A percentile compares a stretch with the other conserved stretches of the same genome.
Conservation (phyloP, 2,888 invertebrate genomes). For the Melanostoma mellinum region DNA sequence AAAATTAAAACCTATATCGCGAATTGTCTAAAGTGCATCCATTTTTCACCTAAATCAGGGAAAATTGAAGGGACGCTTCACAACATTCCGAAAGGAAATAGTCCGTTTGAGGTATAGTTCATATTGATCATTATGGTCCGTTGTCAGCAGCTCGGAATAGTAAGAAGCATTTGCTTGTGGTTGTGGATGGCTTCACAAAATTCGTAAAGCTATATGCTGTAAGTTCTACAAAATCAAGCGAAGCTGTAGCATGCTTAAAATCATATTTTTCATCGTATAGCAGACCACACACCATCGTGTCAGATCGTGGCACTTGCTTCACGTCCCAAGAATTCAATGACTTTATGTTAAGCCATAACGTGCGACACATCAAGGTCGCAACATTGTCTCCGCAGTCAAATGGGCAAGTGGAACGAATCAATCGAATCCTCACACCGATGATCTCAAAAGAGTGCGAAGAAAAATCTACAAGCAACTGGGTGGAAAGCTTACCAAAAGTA, state of each 20-base stretch:
- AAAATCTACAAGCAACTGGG: constrained; percentile 21
- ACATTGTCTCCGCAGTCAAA: constrained; percentile 40
- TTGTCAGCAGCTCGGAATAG: not conserved
- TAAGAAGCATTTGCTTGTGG: constrained; percentile 10
- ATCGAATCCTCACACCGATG: constrained; percentile 36
- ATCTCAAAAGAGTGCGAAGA: constrained; percentile 29
- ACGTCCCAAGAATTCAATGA: constrained; percentile 11
- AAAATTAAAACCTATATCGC: constrained; percentile 17
- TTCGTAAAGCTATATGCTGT: constrained; percentile 2
- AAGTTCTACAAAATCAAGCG: constrained; percentile 10
- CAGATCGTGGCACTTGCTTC: constrained; percentile 5
- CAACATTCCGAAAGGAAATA: constrained; percentile 2
- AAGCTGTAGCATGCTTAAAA: constrained; percentile 31
- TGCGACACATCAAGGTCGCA: not conserved
- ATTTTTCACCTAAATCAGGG: constrained; percentile 1
- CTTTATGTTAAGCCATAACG: not conserved
- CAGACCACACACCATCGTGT: constrained; percentile 28
- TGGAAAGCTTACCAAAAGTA: constrained; percentile 49
- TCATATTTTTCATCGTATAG: constrained; percentile 26
- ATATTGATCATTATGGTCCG: constrained; percentile 15
- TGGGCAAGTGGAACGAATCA: constrained; percentile 32
- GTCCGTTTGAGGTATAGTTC: not conserved
- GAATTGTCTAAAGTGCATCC: constrained; percentile 34
- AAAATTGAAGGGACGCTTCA: constrained; percentile 7
- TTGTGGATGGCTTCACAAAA: constrained; percentile 14